Base-by-base conservation (phyloP, 2,888 invertebrate genomes). In the Polylopha cassiicola region DNA sequence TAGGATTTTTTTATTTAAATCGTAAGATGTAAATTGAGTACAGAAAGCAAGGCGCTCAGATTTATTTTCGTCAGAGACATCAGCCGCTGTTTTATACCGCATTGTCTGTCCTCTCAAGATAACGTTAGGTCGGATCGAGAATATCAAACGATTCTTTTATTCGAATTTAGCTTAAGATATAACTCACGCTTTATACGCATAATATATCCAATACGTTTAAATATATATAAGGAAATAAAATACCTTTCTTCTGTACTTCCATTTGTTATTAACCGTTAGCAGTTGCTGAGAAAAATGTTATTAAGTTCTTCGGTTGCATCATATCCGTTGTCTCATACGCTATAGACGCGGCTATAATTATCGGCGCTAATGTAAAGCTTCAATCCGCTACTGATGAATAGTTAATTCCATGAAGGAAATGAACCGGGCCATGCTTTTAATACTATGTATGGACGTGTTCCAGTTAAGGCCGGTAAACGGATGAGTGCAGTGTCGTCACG, bases 11-110 rank as follows among this genome's bases (percentile, higher is more conserved):
- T 22, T 29, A 36, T 42, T 29, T 33, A 29, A 41, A 20, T 30
- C 30, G 6, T 22, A 16, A 30, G 26, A 28, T 16, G 20, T 20
- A 32, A 49, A 50, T 57, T 61, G 50, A 50, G 51, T 44, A 34
- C 45, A 50, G 50, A 44, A 36, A 50, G 31, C 62, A 63, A 60
- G 61, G 56, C 48, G 55, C 50, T 30, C 47, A 58, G 44, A 66
- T 64, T 69, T 61, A 57, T 68, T 63, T 58, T 58, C 49, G 45
- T 50, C 49, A 52, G 57, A 59, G 61, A 65, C 58, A 61, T 63
- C 60, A 58, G 53, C 47, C 50, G 57, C 51, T 50, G 50, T 56
- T 58, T 50, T 50, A 57, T 48, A 50, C 46, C 47, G 46, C 46
- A 53, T 55, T 50, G 50, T 54, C 21, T 13, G 26, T 20, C 20